A percentile compares a stretch with the other conserved stretches of the same genome.
These are phyloP conservation scores for Poeciliopsis turrubarensis DNA, from an alignment of 2,113 vertebrate genomes.

Conservation along the genomic window DNA sequence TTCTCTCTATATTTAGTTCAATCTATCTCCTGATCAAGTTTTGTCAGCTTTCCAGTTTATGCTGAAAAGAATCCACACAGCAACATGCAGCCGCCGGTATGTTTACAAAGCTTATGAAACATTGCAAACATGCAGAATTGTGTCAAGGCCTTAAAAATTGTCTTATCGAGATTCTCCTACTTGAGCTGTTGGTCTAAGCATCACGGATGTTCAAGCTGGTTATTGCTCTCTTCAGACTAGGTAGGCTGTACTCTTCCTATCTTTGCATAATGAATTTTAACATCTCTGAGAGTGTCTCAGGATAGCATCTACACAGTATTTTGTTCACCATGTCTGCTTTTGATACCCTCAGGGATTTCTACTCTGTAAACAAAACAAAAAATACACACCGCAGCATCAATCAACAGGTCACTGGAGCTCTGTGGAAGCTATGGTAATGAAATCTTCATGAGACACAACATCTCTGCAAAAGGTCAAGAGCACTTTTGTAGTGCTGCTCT, in stretches of 20 bases:
- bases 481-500: slow-evolving; percentile 46
- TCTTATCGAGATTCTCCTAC: no score
- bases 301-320: no score
- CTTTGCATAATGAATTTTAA: no score
- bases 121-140: no score
- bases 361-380: background rate
- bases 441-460: slow-evolving; percentile 37
- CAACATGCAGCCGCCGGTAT: background rate
- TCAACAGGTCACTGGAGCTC: slow-evolving; percentile 20
- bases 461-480: slow-evolving; percentile 54
- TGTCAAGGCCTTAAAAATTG: no score
- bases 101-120: no score
- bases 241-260: no score
- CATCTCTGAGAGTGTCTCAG: no score
- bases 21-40: background rate
- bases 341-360: background rate
- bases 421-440: slow-evolving; percentile 17
- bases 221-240: no score
- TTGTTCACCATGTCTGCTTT: no score
- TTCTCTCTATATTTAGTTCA: background rate
- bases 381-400: background rate
- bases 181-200: no score
- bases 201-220: no score
- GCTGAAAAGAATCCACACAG: background rate
- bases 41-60: background rate